Evolutionary conservation across 2,797 vertebrate species (phyloP), one percentile per base, ranked within the genome.

Genomic region (Bradypodion ventrale): DNA sequence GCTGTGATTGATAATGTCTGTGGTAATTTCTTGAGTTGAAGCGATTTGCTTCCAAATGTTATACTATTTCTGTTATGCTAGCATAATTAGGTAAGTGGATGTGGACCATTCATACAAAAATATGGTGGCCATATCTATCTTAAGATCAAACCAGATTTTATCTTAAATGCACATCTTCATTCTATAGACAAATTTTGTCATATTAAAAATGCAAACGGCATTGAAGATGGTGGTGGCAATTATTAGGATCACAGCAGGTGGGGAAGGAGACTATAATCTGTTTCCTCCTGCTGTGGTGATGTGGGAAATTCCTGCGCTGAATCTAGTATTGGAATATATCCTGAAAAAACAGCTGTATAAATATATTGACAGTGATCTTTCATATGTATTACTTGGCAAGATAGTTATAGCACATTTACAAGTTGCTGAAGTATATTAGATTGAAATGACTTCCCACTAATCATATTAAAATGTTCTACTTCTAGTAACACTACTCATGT

Each of bases 381-480:
- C 49, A 42, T 27, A 76, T 42, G 49, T 12, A 49, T 83, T 76
- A 56, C 35, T 25, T 66, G 49, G 74, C 62, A 76, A 56, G 46
- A 75, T 66, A 56, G 15, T 42, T 68, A 37, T 6, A 76, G 46
- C 46, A 49, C 16, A 46, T 81, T 82, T 73, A 56, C 59, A 25
- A 29, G 40, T 73, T 16, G 15, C 70, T 82, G 37, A 32, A 62
- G 37, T 70, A 32, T 63, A 73, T 44, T 8, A 81, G 59, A 81
- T 60, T 25, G 56, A 82, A 73, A 82, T 82, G 3, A 63, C n/a
- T 82, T 74, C 40, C 59, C 35, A 49, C 69, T 46, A 27, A 74
- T 82, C 59, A 74, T 32, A 74, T 74, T 46, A 73, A 82, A 25
- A 46, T 46, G 23, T 74, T 74, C 44, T 59, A 62, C 59, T 40